These are phyloP conservation scores for Sander vitreus DNA, from an alignment of 2,113 vertebrate genomes.

Conservation along the genomic window DNA sequence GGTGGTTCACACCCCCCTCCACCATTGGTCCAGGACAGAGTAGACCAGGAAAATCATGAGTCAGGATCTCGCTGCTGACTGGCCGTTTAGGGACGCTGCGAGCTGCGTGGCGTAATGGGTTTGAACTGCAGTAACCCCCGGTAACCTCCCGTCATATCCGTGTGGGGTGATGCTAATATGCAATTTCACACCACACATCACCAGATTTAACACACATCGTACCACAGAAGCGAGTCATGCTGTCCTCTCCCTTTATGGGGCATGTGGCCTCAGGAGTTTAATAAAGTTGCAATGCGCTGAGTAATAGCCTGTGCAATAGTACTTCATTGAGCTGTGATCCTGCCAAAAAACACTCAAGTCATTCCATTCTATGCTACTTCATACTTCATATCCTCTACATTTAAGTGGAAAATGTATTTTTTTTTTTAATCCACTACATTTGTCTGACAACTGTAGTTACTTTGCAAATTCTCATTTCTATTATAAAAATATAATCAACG, in stretches of 20 bases:
- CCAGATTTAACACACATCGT: slow-evolving; percentile 45
- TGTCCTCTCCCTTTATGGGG: not conserved
- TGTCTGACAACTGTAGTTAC: not conserved
- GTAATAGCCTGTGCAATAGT: not conserved
- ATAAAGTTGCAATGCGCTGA: not conserved
- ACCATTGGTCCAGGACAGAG: slow-evolving; percentile 51
- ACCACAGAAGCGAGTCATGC: slow-evolving; percentile 47
- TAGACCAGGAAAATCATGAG: slow-evolving; percentile 49
- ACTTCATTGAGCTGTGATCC: not conserved
- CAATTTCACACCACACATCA: slow-evolving; percentile 42
- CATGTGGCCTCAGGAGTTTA: not conserved
- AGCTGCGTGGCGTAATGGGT: slow-evolving; percentile 11
- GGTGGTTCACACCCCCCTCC: not conserved
- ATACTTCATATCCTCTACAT: not conserved
- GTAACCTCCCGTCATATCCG: not conserved
- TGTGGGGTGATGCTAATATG: slow-evolving; percentile 37
- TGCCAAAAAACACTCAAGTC: not conserved
- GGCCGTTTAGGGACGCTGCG: slow-evolving; percentile 58
- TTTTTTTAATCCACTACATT: not conserved
- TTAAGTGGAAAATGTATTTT: not conserved
- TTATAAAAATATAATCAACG: no score
- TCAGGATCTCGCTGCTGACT: slow-evolving; percentile 53
- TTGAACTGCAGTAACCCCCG: slow-evolving; percentile 70
- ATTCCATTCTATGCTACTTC: not conserved
- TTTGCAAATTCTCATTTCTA: not conserved